Evolutionary conservation across 2,113 vertebrate species (phyloP), one percentile per base, ranked within the genome.

Genomic region (Triplophysa tibetana): DNA sequence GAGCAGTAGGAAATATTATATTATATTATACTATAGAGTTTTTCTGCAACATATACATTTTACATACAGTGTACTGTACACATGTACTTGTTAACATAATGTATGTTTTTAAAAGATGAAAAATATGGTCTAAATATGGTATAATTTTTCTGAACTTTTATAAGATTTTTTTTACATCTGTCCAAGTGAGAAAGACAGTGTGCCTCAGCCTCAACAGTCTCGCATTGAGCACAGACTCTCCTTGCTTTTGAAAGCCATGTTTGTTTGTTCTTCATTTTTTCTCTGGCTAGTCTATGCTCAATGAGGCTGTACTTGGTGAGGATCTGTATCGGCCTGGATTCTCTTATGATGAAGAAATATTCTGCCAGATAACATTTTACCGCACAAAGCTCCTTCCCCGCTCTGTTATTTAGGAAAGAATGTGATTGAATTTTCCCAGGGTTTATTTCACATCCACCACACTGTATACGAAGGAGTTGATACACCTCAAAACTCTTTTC

Each of bases 391-490:
- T 19, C 58, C 1, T 41, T 56, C 1, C 23, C 11, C 4, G 10
- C 21, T 29, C 13, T n/a, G 19, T 43, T 38, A 38, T 38, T 38
- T 38, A 38, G 33, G 33, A 38, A 5, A 8, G 14, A 3, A 14
- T 50, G 48, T 14, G 72, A 74, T 82, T 23, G 48, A 84, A 81
- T 68, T 75, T 72, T 54, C 62, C 17, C 48, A 75, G 76, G 64
- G 75, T 75, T 62, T 60, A 43, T 84, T 79, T 84, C 66, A 60
- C 61, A 43, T 81, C 69, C 21, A 16, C 21, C 16, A 21, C 54
- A 65, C 38, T 60, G 62, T 66, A 81, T 87, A 61, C 70, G 82
- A 2, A 75, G 86, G 80, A 74, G 68, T 79, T 74, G 70, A 82
- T 67, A 75, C 58, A 83, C 79, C 70, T 50, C 17, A 77, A 84